phyloP scores from a whole-genome alignment of 2,113 vertebrate species.

The Physeter macrocephalus region DNA sequence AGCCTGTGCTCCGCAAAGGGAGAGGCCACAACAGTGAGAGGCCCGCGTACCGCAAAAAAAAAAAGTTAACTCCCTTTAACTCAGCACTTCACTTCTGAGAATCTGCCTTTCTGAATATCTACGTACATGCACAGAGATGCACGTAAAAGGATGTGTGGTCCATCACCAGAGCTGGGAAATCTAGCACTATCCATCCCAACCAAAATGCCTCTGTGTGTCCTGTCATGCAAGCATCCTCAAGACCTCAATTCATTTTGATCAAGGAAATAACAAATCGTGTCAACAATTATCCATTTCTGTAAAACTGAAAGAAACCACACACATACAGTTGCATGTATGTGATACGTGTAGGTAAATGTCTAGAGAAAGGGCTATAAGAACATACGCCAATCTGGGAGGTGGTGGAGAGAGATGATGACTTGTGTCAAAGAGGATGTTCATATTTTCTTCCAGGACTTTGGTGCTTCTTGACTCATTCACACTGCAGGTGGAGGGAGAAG shows the following conservation, averaged over 20 bases:
- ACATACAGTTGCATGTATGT: background rate
- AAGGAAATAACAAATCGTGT: background rate
- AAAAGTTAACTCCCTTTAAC: slow-evolving; percentile 6
- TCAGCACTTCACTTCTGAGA: background rate
- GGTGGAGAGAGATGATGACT: background rate
- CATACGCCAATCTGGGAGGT: background rate
- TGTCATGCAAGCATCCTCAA: background rate
- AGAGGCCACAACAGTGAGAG: no score
- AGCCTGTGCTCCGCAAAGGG: no score
- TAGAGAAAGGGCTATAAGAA: background rate
- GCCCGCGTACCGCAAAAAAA: no score
- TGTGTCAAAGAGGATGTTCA: background rate
- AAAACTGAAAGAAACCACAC: background rate
- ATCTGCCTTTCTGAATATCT: background rate
- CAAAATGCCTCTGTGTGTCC: background rate
- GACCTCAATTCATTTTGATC: background rate
- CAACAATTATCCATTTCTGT: background rate
- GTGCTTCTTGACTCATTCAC: background rate
- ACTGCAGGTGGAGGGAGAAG: background rate
- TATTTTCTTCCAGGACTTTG: background rate
- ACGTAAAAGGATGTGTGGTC: background rate
- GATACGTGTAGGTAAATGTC: background rate
- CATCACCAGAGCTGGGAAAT: background rate
- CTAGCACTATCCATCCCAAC: background rate
- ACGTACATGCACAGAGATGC: background rate